These are phyloP conservation scores for Thripadectes ignobilis DNA, from an alignment of 2,797 vertebrate genomes.

Conservation along the genomic window DNA sequence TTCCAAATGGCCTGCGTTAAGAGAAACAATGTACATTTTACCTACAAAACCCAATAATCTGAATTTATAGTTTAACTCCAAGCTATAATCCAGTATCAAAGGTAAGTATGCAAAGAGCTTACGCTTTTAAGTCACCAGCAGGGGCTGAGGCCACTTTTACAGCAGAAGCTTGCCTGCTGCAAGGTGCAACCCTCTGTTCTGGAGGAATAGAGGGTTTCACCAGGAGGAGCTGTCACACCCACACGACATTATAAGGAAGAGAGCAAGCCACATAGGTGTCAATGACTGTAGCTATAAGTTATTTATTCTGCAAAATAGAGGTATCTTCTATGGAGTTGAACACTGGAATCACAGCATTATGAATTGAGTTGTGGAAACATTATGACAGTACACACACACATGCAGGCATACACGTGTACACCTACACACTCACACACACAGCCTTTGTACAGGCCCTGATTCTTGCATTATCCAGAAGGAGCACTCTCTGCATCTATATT, in stretches of 20 bases:
- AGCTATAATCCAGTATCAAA: background rate
- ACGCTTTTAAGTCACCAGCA: background rate
- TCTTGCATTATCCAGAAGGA: background rate
- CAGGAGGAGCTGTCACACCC: slow-evolving; percentile 20
- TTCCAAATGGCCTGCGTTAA: background rate
- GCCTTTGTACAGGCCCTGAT: background rate
- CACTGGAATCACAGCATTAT: slow-evolving; percentile 58
- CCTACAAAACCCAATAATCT: background rate
- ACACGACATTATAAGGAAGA: background rate
- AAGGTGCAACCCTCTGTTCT: background rate
- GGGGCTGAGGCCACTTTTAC: background rate
- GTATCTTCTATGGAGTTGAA: slow-evolving; percentile 65
- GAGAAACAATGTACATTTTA: fast-evolving
- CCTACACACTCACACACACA: background rate
- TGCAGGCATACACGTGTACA: background rate
- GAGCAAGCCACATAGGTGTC: background rate
- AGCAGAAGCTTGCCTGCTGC: background rate
- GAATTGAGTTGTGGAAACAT: slow-evolving; percentile 53
- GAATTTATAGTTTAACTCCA: background rate
- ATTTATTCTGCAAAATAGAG: slow-evolving; percentile 75
- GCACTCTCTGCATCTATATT: background rate
- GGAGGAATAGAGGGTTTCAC: background rate
- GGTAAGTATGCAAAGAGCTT: background rate
- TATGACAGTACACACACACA: slow-evolving; percentile 34
- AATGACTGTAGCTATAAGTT: slow-evolving; percentile 63